Evolutionary conservation across 1,140 invertebrate genomes (phyloP).

Genomic region (Caenorhabditis briggsae): DNA sequence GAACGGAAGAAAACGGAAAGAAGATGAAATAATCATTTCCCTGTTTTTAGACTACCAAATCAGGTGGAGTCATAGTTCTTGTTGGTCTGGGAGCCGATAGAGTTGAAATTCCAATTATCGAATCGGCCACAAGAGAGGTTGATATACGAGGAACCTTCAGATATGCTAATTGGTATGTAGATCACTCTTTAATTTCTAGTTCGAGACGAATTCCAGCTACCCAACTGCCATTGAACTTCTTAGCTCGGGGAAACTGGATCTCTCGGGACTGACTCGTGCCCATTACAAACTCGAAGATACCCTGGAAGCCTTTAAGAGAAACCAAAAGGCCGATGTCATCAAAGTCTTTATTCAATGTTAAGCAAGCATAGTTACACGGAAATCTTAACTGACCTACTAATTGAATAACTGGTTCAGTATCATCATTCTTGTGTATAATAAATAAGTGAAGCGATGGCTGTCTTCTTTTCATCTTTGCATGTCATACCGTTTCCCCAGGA

Average conservation of each 20-base stretch:
- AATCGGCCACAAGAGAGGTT: constrained; percentile 60
- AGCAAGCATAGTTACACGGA: not conserved
- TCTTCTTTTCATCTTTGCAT: too few relatives aligned
- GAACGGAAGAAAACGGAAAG: not conserved
- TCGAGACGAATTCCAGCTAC: constrained; percentile 82
- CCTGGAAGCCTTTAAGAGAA: constrained; percentile 88
- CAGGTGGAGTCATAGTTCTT: constrained; percentile 60
- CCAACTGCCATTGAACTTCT: constrained; percentile 87
- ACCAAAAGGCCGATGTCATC: constrained; percentile 79
- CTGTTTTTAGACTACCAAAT: constrained; percentile 51
- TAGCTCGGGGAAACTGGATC: constrained; percentile 86
- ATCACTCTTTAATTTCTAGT: not conserved
- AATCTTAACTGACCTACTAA: not conserved
- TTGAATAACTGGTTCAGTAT: not conserved
- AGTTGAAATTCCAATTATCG: constrained; percentile 62
- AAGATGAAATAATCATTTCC: not conserved
- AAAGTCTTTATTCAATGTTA: constrained; percentile 78
- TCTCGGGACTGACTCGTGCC: constrained; percentile 91
- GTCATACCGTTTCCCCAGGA: too few relatives aligned
- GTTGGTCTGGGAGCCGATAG: constrained; percentile 57
- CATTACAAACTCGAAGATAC: constrained; percentile 89
- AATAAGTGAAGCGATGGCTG: too few relatives aligned
- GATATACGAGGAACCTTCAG: constrained; percentile 63
- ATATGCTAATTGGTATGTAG: constrained; percentile 63
- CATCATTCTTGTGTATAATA: too few relatives aligned